Conservation (phyloP, 2,113 vertebrate genomes). For the Hyperoodon ampullatus region DNA sequence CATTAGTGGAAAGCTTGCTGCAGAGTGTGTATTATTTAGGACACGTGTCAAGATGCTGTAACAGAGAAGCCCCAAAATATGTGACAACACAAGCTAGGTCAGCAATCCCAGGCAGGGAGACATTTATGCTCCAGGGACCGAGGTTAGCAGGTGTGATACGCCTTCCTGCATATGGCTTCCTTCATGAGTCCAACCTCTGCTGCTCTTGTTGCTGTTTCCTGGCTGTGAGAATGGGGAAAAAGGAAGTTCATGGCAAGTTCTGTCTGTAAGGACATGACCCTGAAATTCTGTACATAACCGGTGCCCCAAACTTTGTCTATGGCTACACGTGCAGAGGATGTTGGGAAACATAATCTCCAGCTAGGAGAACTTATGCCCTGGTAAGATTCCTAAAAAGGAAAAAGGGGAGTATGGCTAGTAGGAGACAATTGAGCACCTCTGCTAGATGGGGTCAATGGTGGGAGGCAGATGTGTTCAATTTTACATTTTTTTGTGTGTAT, state of each 20-base stretch:
- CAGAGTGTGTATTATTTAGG: not conserved
- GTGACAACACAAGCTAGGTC: not conserved
- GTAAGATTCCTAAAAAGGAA: not conserved
- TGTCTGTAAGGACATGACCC: not conserved
- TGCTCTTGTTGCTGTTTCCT: not conserved
- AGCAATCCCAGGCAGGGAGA: accelerated
- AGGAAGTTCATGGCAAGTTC: not conserved
- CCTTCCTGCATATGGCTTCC: not conserved
- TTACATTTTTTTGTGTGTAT: not conserved
- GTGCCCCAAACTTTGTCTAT: not conserved
- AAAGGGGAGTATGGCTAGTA: not conserved
- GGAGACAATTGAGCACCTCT: not conserved
- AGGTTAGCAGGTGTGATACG: accelerated
- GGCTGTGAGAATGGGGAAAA: not conserved
- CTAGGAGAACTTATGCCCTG: not conserved
- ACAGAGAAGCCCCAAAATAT: not conserved
- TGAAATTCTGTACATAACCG: not conserved
- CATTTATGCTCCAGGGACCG: accelerated
- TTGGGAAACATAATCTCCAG: not conserved
- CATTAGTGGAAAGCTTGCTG: not conserved
- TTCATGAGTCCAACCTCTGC: not conserved
- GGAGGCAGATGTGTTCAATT: not conserved
- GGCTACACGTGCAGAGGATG: not conserved
- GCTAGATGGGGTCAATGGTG: not conserved
- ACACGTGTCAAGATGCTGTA: not conserved